phyloP scores from a whole-genome alignment of 1,140 invertebrate genomes.

The Hycleus cichorii region DNA sequence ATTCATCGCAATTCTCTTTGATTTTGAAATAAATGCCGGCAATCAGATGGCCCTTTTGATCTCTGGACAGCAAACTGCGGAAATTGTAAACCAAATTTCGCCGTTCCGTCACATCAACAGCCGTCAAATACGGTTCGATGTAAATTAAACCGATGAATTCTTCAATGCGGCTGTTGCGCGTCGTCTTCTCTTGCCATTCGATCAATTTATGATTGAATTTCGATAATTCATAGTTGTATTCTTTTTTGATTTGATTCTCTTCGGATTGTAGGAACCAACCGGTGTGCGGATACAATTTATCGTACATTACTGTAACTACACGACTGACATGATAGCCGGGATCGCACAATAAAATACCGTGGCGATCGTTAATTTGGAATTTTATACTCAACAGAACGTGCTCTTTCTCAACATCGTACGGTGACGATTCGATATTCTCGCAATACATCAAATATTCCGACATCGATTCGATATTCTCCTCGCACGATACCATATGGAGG shows the following conservation, averaged over 20 bases:
- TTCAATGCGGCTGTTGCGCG: constrained; percentile 50
- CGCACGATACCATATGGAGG: constrained; percentile 75
- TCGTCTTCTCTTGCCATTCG: constrained; percentile 71
- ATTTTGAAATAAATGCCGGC: constrained; percentile 80
- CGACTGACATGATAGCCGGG: constrained; percentile 84
- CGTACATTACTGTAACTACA: constrained; percentile 79
- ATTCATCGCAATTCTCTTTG: constrained; percentile 52
- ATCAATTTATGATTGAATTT: constrained; percentile 63
- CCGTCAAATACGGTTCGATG: constrained; percentile 69
- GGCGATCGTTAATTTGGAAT: constrained; percentile 61
- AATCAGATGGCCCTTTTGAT: constrained; percentile 69
- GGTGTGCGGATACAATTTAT: constrained; percentile 77
- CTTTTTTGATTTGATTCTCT: constrained; percentile 63
- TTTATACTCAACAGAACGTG: constrained; percentile 78
- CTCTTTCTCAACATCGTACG: constrained; percentile 72
- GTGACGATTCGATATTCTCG: constrained; percentile 47
- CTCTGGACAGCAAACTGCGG: constrained; percentile 69
- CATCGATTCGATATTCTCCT: constrained; percentile 70
- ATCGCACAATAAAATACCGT: constrained; percentile 72
- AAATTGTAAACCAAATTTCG: constrained; percentile 85
- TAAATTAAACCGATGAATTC: constrained; percentile 63
- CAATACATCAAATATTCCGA: constrained; percentile 56
- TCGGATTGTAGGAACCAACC: constrained; percentile 71
- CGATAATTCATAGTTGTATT: constrained; percentile 70
- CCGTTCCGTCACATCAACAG: constrained; percentile 77